Base-by-base conservation (phyloP, 1,140 invertebrate species). In the Acromyrmex heyeri region DNA sequence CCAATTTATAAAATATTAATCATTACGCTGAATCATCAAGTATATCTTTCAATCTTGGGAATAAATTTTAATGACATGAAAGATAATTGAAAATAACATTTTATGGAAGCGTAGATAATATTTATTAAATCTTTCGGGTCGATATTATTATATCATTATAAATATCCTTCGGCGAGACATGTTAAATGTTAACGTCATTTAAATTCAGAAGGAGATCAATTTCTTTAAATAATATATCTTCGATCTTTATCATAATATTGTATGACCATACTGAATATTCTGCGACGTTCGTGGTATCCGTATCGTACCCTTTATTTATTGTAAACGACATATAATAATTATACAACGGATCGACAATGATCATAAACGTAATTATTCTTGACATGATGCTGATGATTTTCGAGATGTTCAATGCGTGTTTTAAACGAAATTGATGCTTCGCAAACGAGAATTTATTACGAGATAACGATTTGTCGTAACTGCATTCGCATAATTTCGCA, bases 171-270 rank as follows among this genome's bases (percentile, higher is more conserved):
- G 24, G 44, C 55, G n/a, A 61, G n/a, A 61, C 10, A 24, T 30
- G 18, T 82, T 50, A 61, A 73, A 18, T 30, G 18, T 82, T 50
- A 61, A 73, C 12, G 38, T 50, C 55, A 48, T 59, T 24, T 75
- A 48, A 83, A 83, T 75, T 75, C 55, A 83, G 18, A 34, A 38
- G 14, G 18, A 21, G 79, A 83, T 83, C 24, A 16, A 75, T 75
- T 69, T 53, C 27, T 14, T 44, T 59, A 82, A 82, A 72, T 82
- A 72, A 34, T 59, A 12, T 48, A 12, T 48, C 48, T 27, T 6
- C 53, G 53, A 34, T 59, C 34, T 73, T 83, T 75, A 61, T 8
- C 6, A 7, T 61, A 16, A 14, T 34, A 38, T 38, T 44, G 24
- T 50, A 50, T 34, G 34, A 30, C 3, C 12, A 1, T 59, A 48